Base-by-base conservation (phyloP, 2,113 vertebrate genomes). In the Plectropomus leopardus region DNA sequence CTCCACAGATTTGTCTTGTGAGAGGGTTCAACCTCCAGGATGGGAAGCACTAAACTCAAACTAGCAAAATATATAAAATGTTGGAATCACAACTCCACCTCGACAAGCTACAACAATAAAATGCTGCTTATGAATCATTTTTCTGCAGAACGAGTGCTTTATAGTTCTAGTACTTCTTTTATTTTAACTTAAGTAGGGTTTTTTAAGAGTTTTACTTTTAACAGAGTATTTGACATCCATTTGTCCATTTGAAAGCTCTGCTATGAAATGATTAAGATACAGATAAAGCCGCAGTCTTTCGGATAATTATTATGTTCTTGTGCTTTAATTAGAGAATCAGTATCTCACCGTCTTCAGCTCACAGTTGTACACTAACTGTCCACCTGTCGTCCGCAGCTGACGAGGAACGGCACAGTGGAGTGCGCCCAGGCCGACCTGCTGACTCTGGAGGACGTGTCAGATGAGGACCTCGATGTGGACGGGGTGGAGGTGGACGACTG, bases 401-500 rank as follows among this genome's bases (percentile, higher is more conserved):
- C 97, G 14, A 96, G 97, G 87, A 99, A 98, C 13, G 98, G 98
- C 36, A 97, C 97, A 0, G 96, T 98, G 92, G 96, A 96, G 66
- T 98, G 97, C 0, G 96, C 97, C 60, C 97, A 98, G 92, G 98
- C 97, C 0, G 97, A 97, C 0, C 95, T 97, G 16, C 95, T 99
- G 47, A 98, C 98, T 0, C 89, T 99, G 86, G 98, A 98, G 2
- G 98, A 99, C 1, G 96, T 99, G 4, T 98, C 98, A 0, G 98
- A 99, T 2, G 97, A 98, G 59, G 98, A 99, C 69, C 96, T 99
- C 8, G 97, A 99, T 0, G 96, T 97, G 91, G 97, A 98, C 54
- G 96, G 94, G 0, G 96, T 99, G 86, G 97, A 98, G 84, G 98
- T 99, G 91, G 98, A 99, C 1, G 98, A 99, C 77, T 99, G 97